Evolutionary conservation across 1,140 invertebrate species (phyloP).

Genomic region (Drosophila ananassae): DNA sequence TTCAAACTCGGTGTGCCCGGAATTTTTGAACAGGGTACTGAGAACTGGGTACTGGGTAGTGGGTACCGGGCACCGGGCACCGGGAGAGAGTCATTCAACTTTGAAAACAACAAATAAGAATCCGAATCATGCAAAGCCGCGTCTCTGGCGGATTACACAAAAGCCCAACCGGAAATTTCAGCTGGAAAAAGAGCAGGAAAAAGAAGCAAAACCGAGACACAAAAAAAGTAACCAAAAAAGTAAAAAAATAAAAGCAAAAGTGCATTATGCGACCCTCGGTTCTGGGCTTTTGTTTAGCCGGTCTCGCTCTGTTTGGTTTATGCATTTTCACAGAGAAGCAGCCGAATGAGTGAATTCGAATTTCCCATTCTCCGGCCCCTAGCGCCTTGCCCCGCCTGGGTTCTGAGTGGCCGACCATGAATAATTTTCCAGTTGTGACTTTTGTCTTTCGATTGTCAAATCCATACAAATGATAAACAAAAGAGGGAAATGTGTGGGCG

Average conservation of each 20-base stretch:
- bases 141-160: slow-evolving; percentile 59
- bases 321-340: slow-evolving; percentile 41
- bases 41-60: too few species aligned
- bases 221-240: slow-evolving; percentile 11
- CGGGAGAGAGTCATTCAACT: slow-evolving; percentile 66
- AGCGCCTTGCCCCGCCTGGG: background rate
- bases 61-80: background rate
- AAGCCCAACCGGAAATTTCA: slow-evolving; percentile 66
- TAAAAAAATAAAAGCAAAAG: slow-evolving; percentile 59
- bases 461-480: slow-evolving; percentile 48
- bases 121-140: slow-evolving; percentile 54
- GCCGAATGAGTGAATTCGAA: slow-evolving; percentile 1
- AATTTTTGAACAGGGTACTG: slow-evolving; percentile 31
- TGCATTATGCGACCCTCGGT: slow-evolving; percentile 59
- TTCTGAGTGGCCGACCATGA: slow-evolving; percentile 67
- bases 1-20: slow-evolving; percentile 18
- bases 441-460: slow-evolving; percentile 59
- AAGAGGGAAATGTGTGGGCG: slow-evolving; percentile 33
- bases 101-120: slow-evolving; percentile 32
- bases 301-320: slow-evolving; percentile 73
- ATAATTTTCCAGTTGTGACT: slow-evolving; percentile 68
- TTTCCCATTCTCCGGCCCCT: slow-evolving; percentile 11
- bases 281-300: slow-evolving; percentile 22
- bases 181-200: slow-evolving; percentile 48
- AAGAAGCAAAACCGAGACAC: slow-evolving; percentile 22